Percentiles rank a stretch among this genome's conserved stretches.
Conservation (phyloP, 2,113 vertebrate species). For the Dolichallabes microphthalmus region DNA sequence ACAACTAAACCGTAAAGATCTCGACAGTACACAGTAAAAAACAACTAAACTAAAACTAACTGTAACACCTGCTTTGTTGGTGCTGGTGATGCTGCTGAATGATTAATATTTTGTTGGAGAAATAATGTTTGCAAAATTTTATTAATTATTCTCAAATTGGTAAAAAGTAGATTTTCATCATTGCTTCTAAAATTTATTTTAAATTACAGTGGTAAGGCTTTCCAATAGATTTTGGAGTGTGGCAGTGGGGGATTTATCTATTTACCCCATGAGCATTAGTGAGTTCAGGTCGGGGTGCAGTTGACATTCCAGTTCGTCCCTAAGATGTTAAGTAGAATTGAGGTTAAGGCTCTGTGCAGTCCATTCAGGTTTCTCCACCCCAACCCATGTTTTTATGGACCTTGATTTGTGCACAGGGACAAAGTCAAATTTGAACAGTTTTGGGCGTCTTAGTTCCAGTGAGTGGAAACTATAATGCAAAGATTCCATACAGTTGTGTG, state of each 20-base stretch:
- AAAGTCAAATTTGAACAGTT: not conserved
- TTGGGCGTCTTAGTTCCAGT: not conserved
- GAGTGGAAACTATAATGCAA: not conserved
- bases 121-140: too few relatives aligned
- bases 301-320: not conserved
- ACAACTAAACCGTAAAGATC: not conserved
- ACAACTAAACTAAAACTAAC: not conserved
- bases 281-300: not conserved
- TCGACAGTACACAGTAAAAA: not conserved
- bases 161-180: not conserved
- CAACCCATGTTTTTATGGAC: not conserved
- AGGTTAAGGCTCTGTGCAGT: not conserved
- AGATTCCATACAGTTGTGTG: not conserved
- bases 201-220: not conserved
- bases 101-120: too few relatives aligned
- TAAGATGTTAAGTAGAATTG: not conserved
- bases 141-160: too few relatives aligned
- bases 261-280: not conserved
- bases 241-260: not conserved
- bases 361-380: not conserved
- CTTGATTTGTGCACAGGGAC: not conserved
- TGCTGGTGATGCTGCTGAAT: too few relatives aligned
- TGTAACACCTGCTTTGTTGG: too few relatives aligned
- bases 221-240: not conserved
- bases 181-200: not conserved